Evolutionary conservation across 2,797 vertebrate genomes (phyloP).

Genomic region (Oreochromis mossambicus): DNA sequence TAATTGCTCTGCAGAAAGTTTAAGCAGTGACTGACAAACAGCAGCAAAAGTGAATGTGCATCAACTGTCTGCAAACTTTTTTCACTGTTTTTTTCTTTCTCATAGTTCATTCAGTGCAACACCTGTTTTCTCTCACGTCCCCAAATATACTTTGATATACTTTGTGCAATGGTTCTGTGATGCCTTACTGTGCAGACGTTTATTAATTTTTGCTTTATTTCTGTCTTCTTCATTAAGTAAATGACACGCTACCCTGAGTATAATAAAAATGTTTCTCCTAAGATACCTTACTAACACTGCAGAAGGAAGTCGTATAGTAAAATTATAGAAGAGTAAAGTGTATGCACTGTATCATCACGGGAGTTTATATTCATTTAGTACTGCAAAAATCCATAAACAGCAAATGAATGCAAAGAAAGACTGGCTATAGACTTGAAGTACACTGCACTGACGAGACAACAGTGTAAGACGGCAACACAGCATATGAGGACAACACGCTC

Average conservation of each 20-base stretch:
- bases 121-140: background rate
- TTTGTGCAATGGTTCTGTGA: background rate
- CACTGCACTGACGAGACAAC: background rate
- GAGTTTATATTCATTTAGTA: background rate
- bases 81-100: background rate
- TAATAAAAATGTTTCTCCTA: background rate
- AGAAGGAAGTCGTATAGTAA: background rate
- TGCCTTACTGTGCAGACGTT: background rate
- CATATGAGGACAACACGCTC: background rate
- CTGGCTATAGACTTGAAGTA: background rate
- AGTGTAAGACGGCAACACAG: background rate
- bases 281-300: background rate
- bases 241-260: accelerated
- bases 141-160: background rate
- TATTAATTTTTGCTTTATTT: background rate
- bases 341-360: background rate
- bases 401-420: background rate
- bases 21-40: background rate
- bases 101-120: background rate
- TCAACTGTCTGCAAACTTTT: background rate
- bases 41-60: accelerated
- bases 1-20: background rate
- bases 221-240: background rate
- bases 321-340: background rate
- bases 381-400: background rate